A percentile compares a stretch with the other conserved stretches of the same genome.
Evolutionary conservation across 35 echinoderm and acorn worm genomes (phyloP).

Genomic region (Apostichopus californicus): DNA sequence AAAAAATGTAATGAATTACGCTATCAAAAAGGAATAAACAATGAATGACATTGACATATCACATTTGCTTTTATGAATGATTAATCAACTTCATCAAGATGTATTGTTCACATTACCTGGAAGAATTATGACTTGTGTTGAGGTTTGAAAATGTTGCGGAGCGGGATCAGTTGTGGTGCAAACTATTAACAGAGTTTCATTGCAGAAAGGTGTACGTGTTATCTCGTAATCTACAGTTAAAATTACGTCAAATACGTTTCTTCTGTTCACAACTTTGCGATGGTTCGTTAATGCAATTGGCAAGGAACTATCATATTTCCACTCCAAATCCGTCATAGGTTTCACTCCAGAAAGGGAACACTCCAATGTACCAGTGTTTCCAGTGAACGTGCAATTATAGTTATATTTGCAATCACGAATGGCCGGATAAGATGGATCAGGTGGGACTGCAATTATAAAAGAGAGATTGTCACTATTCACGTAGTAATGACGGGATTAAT

Average conservation of each 20-base stretch:
- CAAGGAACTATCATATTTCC: background rate
- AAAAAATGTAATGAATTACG: no score
- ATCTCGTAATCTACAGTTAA: background rate
- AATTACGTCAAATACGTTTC: background rate
- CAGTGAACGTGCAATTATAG: background rate
- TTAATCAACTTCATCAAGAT: no score
- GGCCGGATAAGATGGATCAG: background rate
- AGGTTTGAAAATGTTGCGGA: no score
- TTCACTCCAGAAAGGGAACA: conserved; percentile 1
- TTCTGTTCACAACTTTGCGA: background rate
- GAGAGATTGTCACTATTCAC: background rate
- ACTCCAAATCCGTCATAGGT: background rate
- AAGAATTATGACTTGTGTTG: no score
- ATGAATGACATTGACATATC: no score
- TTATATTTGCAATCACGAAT: background rate
- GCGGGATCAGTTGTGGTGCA: background rate
- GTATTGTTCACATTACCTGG: no score
- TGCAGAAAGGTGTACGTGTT: background rate
- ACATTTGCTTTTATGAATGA: no score
- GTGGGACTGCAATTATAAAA: background rate
- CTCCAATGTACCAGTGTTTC: background rate
- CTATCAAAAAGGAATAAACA: no score
- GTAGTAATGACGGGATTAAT: no score
- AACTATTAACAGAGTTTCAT: background rate
- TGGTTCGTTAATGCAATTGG: background rate